Conservation (phyloP, 1,140 invertebrate species). For the Drosophila repleta region DNA sequence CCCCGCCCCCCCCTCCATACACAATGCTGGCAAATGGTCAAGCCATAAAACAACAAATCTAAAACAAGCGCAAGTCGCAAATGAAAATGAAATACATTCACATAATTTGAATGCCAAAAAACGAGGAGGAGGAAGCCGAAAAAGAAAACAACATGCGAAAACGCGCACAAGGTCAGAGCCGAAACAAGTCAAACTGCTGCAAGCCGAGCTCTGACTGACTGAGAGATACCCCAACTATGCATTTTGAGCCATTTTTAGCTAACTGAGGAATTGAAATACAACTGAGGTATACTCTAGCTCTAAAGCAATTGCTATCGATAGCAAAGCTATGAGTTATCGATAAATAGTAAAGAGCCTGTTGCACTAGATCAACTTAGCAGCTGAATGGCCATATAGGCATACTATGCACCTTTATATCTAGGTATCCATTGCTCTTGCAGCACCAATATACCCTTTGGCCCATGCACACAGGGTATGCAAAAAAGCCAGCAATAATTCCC, state of each 20-base stretch:
- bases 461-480: background rate
- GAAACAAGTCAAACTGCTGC: constrained; percentile 1
- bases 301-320: too few relatives aligned
- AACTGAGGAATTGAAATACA: too few relatives aligned
- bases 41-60: constrained; percentile 62
- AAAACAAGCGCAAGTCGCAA: constrained; percentile 55
- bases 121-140: background rate
- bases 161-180: constrained; percentile 32
- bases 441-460: background rate
- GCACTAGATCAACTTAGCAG: too few relatives aligned
- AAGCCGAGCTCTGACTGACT: background rate
- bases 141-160: constrained; percentile 12
- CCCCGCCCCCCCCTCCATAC: background rate
- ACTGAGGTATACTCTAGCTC: too few relatives aligned
- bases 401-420: too few relatives aligned
- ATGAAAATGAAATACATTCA: constrained; percentile 68
- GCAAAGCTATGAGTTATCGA: too few relatives aligned
- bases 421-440: too few relatives aligned
- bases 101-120: constrained; percentile 58
- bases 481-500: constrained; percentile 10
- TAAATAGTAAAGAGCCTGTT: too few relatives aligned
- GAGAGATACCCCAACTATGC: background rate
- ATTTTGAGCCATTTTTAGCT: too few relatives aligned
- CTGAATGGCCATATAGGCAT: too few relatives aligned
- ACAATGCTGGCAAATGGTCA: constrained; percentile 59